A percentile compares a stretch with the other conserved stretches of the same genome.
These are phyloP conservation scores for Pangasius sanitwongsei DNA, from an alignment of 2,797 vertebrate genomes.

Conservation along the genomic window DNA sequence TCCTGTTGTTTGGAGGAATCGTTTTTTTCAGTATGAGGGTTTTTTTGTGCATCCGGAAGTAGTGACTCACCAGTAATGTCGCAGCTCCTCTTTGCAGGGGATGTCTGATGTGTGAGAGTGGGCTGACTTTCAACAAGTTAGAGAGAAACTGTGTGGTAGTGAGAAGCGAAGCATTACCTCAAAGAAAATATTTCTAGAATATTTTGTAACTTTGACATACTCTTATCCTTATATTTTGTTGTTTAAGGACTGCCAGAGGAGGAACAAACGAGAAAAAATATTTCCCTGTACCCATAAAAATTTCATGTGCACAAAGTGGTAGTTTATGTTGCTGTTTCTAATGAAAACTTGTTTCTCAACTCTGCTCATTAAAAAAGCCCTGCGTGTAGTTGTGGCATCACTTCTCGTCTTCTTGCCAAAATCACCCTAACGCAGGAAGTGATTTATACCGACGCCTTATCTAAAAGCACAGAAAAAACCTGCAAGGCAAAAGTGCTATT, in stretches of 20 bases:
- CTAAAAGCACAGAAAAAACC: conserved; percentile 65
- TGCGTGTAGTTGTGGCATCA: conserved; percentile 2
- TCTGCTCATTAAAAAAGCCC: conserved; percentile 25
- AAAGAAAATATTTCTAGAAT: conserved; percentile 63
- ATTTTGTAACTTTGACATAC: conserved; percentile 49
- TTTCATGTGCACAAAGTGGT: background rate
- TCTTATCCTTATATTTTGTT: background rate
- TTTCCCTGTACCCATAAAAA: background rate
- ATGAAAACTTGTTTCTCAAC: conserved; percentile 20
- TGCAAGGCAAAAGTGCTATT: conserved; percentile 59
- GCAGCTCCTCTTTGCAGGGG: conserved; percentile 57
- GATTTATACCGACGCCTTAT: conserved; percentile 71
- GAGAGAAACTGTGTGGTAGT: conserved; percentile 52
- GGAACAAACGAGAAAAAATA: background rate
- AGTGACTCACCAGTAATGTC: conserved; percentile 58
- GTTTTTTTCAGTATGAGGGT: conserved; percentile 60
- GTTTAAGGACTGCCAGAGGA: conserved; percentile 5
- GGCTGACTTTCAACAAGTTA: conserved; percentile 50
- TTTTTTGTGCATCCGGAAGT: conserved; percentile 61
- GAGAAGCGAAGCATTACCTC: conserved; percentile 52
- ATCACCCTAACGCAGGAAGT: conserved; percentile 48
- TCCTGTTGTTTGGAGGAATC: conserved; percentile 57
- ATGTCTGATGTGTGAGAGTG: conserved; percentile 53
- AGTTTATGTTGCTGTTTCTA: background rate
- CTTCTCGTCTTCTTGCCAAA: conserved; percentile 5